Conservation (phyloP, 2,113 vertebrate species). For the Rafetus swinhoei region DNA sequence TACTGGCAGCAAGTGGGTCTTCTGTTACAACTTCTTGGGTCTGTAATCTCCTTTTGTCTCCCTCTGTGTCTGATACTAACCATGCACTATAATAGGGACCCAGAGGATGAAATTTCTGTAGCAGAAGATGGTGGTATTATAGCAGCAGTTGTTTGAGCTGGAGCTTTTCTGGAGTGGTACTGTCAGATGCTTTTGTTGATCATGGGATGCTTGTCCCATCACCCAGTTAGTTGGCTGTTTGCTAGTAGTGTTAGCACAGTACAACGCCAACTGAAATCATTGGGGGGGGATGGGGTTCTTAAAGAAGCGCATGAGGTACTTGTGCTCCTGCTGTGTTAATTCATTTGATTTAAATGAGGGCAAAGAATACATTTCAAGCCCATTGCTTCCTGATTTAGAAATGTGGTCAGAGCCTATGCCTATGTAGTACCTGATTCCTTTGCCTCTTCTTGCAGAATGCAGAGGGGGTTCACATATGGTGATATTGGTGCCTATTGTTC, state of each 20-base stretch:
- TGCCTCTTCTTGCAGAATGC: neutral
- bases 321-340: neutral
- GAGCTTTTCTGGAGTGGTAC: neutral
- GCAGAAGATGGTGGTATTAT: conserved; percentile 4
- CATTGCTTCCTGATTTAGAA: neutral
- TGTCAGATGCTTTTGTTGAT: neutral
- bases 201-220: neutral
- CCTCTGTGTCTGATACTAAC: conserved; percentile 51
- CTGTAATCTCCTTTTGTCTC: conserved; percentile 49
- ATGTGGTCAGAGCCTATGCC: fast-evolving
- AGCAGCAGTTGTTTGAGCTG: neutral
- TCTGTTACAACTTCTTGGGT: conserved; percentile 61
- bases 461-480: neutral
- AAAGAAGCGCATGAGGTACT: neutral
- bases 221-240: conserved; percentile 16
- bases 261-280: neutral
- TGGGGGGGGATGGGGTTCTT: neutral
- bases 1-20: conserved; percentile 66
- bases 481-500: conserved; percentile 36
- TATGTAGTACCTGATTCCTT: neutral
- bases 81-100: conserved; percentile 56
- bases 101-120: conserved; percentile 20
- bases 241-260: no score
- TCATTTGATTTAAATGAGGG: conserved; percentile 3
- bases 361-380: neutral